Base-by-base conservation (phyloP, 1,140 invertebrate genomes). In the Monomorium pharaonis region DNA sequence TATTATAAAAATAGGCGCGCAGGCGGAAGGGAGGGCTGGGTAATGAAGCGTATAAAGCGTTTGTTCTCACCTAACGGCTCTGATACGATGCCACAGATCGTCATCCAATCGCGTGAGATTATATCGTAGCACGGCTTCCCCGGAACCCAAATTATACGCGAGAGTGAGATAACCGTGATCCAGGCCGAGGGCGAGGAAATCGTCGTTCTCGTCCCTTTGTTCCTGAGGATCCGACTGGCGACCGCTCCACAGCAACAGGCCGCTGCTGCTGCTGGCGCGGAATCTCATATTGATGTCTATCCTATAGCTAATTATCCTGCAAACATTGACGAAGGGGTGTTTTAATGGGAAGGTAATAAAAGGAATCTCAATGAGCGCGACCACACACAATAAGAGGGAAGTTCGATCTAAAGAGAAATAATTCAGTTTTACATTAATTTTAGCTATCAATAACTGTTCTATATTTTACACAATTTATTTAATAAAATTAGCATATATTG, bases 161-260 rank as follows among this genome's bases (percentile, higher is more conserved):
- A 97, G 93, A 91, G 96, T 95, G 5, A 97, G 95, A 90, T 96
- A 96, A 54, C 98, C 98, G 85, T 97, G 95, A 91, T 98, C 96
- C 69, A 99, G 96, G 54, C 98, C 98, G 56, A 99, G 95, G 16
- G 98, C 97, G 24, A 99, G 95, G 94, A 97, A 99, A 90, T 97
- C 96, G 93, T 98, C 97, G 49, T 96, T 96, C 4, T 95, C 94
- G 47, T 96, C 96, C 84, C 95, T 95, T 86, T 96, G 94, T 88
- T 95, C 93, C 65, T 95, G 93, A 12, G 93, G 93, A 91, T 95
- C 95, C 78, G 96, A 96, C 88, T 97, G 96, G 51, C 97, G 96
- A n/a, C 98, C 98, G 84, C 97, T 97, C 98, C 98, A 99, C 27
- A 99, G 95, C n/a, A 99, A 95, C 67, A 99, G 95, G 0, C 98